Conservation (phyloP, 2,888 invertebrate genomes). For the Drosophila mimica region DNA sequence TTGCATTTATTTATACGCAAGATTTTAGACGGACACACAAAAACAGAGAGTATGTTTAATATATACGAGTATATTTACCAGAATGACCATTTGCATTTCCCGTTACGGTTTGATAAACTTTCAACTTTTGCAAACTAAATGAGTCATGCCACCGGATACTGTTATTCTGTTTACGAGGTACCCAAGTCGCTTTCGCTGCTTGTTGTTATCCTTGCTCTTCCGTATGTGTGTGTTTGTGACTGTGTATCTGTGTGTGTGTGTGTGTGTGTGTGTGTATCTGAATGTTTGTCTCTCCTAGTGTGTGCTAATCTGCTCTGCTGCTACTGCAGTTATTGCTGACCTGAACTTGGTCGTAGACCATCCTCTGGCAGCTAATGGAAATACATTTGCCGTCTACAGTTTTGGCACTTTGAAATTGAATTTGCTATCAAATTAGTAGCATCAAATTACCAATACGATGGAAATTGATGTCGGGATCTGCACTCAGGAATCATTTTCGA, state of each 20-base stretch:
- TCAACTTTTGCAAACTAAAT: slow-evolving; percentile 81
- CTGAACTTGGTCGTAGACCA: slow-evolving; percentile 10
- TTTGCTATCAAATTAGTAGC: slow-evolving; percentile 76
- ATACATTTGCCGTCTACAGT: slow-evolving; percentile 54
- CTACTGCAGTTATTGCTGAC: slow-evolving; percentile 30
- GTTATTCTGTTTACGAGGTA: slow-evolving; percentile 58
- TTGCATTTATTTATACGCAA: not conserved
- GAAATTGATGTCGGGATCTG: slow-evolving; percentile 22
- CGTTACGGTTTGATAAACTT: slow-evolving; percentile 79
- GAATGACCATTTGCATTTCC: slow-evolving; percentile 71
- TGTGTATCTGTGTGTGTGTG: slow-evolving; percentile 12
- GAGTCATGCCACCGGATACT: slow-evolving; percentile 75
- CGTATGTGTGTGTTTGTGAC: slow-evolving; percentile 4
- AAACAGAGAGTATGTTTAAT: slow-evolving; percentile 7
- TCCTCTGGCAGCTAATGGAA: slow-evolving; percentile 50
- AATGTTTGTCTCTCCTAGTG: slow-evolving; percentile 61
- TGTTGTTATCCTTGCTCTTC: slow-evolving; percentile 10
- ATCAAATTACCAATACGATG: slow-evolving; percentile 64
- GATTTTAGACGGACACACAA: not conserved
- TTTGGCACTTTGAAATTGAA: slow-evolving; percentile 75
- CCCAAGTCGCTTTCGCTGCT: slow-evolving; percentile 20
- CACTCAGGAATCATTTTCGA: slow-evolving; percentile 5
- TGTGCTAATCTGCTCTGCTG: slow-evolving; percentile 37
- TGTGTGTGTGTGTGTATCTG: slow-evolving; percentile 36
- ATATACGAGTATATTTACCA: slow-evolving; percentile 50